Percentiles rank a stretch among this genome's conserved stretches.
These are phyloP conservation scores for Serilophus lunatus DNA, from an alignment of 2,113 vertebrate species.

Conservation along the genomic window DNA sequence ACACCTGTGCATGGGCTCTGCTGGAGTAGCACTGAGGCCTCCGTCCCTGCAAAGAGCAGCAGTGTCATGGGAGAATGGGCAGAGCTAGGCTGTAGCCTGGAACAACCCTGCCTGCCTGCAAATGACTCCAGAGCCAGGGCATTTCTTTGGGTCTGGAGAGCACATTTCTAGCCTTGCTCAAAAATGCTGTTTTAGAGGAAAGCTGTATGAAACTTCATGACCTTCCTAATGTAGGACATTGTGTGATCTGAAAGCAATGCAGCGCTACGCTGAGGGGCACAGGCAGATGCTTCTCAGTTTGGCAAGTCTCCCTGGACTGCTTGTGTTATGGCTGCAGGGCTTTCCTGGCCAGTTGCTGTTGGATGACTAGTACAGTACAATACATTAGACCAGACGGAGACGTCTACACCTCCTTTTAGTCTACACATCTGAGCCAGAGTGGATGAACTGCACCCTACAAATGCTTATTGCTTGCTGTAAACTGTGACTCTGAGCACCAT, in stretches of 20 bases:
- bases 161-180: not conserved
- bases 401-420: not conserved
- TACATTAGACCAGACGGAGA: not conserved
- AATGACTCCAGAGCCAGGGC: not conserved
- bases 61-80: not conserved
- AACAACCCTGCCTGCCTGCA: not conserved
- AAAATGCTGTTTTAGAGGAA: not conserved
- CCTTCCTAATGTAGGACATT: not conserved
- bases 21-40: not conserved
- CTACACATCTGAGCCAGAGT: fast-evolving
- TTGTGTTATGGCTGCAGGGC: not conserved
- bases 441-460: not conserved
- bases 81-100: not conserved
- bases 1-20: fast-evolving
- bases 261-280: not conserved
- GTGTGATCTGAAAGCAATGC: not conserved
- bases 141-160: not conserved
- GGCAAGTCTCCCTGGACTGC: not conserved
- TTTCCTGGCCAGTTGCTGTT: not conserved
- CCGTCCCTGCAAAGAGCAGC: not conserved
- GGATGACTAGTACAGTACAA: not conserved
- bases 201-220: not conserved
- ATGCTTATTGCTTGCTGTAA: not conserved
- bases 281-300: not conserved
- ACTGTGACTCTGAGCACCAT: fast-evolving